Conservation (phyloP, 2,888 invertebrate species). For the Prosapia bicincta region DNA sequence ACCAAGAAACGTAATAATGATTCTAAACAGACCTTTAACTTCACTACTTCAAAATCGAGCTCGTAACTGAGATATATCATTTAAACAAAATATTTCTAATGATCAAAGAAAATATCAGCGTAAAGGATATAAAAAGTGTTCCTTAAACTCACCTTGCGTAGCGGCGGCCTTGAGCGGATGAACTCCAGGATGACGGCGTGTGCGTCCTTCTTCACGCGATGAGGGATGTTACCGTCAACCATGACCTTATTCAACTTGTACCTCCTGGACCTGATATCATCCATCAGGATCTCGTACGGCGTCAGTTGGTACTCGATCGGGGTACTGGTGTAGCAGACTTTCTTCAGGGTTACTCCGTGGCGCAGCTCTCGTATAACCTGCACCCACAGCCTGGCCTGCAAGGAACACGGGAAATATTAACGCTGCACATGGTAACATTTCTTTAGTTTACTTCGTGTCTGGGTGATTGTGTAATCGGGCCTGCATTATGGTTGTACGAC, state of each 20-base stretch:
- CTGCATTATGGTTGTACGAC: too few relatives aligned
- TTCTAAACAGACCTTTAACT: too few relatives aligned
- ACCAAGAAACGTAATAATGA: too few relatives aligned
- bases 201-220: slow-evolving; percentile 85
- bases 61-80: too few relatives aligned
- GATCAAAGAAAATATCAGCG: too few relatives aligned
- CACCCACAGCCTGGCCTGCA: slow-evolving; percentile 89
- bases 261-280: slow-evolving; percentile 86
- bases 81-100: too few relatives aligned
- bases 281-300: slow-evolving; percentile 95
- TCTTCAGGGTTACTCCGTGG: slow-evolving; percentile 90
- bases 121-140: too few relatives aligned
- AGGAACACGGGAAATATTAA: too few relatives aligned
- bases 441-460: too few relatives aligned
- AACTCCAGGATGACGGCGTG: slow-evolving; percentile 95
- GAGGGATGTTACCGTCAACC: slow-evolving; percentile 76
- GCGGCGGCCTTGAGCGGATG: slow-evolving; percentile 90
- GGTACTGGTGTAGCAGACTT: slow-evolving; percentile 70
- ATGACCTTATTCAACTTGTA: slow-evolving; percentile 84
- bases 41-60: too few relatives aligned
- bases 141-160: slow-evolving; percentile 71
- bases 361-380: slow-evolving; percentile 91
- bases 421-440: too few relatives aligned
- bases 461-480: too few relatives aligned
- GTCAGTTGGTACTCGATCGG: slow-evolving; percentile 91